Conservation (phyloP, 2,113 vertebrate genomes). For the Ploceus nigricollis region DNA sequence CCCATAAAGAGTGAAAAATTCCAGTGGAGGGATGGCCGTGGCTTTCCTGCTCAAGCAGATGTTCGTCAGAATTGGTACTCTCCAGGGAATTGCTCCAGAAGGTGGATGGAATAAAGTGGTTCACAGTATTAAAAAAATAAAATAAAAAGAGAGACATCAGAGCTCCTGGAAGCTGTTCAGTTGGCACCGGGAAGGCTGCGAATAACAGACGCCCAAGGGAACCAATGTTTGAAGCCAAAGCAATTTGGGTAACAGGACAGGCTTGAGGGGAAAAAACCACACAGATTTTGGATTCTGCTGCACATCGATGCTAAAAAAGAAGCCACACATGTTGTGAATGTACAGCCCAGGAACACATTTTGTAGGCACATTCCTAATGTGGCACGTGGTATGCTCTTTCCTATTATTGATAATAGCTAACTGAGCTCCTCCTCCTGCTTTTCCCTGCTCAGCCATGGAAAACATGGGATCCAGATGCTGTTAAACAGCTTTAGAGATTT, state of each 20-base stretch:
- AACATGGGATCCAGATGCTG: neutral
- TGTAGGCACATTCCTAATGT: neutral
- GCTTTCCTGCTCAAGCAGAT: slow-evolving; percentile 9
- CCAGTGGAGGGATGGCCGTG: neutral
- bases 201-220: slow-evolving; percentile 63
- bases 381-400: neutral
- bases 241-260: slow-evolving; percentile 64
- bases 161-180: slow-evolving; percentile 61
- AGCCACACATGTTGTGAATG: slow-evolving; percentile 1
- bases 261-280: slow-evolving; percentile 16
- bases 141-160: slow-evolving; percentile 61
- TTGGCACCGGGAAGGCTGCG: slow-evolving; percentile 35
- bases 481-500: neutral
- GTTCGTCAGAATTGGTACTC: neutral
- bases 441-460: accelerated
- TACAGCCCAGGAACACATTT: neutral
- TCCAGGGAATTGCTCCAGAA: slow-evolving; percentile 53
- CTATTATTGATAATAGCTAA: neutral
- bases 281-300: slow-evolving; percentile 39
- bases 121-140: slow-evolving; percentile 57
- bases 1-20: neutral
- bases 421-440: neutral
- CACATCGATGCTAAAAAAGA: slow-evolving; percentile 43
- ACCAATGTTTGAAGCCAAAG: slow-evolving; percentile 67
- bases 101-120: slow-evolving; percentile 57